Percentiles rank a stretch among this genome's conserved stretches.
phyloP scores from a whole-genome alignment of 2,888 invertebrate genomes.

The Tetheella fluctuosa region DNA sequence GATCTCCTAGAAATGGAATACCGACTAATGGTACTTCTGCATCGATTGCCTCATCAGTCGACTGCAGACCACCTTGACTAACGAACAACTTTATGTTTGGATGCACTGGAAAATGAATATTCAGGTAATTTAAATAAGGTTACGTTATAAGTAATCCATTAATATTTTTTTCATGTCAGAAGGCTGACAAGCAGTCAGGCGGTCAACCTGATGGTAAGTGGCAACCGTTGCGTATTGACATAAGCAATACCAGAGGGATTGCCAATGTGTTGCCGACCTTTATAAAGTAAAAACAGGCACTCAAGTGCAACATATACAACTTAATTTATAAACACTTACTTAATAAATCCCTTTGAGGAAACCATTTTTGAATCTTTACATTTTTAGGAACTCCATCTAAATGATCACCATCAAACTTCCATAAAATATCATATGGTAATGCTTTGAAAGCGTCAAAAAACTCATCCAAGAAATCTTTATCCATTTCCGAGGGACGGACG shows the following conservation, averaged over 20 bases:
- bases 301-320: no score
- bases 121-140: background rate
- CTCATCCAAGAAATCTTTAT: constrained; percentile 31
- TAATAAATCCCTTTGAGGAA: constrained; percentile 43
- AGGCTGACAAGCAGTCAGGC: no score
- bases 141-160: background rate
- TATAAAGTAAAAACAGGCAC: no score
- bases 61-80: constrained; percentile 40
- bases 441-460: constrained; percentile 38
- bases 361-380: constrained; percentile 41
- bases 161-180: background rate
- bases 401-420: constrained; percentile 42
- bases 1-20: constrained; percentile 60
- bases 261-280: no score
- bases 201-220: no score
- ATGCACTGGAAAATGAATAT: constrained; percentile 24
- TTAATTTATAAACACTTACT: constrained; percentile 22
- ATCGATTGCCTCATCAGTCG: constrained; percentile 41
- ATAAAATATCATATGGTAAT: constrained; percentile 40
- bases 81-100: constrained; percentile 40
- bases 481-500: constrained; percentile 35
- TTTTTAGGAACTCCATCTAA: constrained; percentile 33
- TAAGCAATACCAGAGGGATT: no score
- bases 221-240: no score
- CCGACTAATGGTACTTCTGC: constrained; percentile 58